These are phyloP conservation scores for Coendou prehensilis DNA, from an alignment of 2,797 vertebrate species.

Conservation along the genomic window DNA sequence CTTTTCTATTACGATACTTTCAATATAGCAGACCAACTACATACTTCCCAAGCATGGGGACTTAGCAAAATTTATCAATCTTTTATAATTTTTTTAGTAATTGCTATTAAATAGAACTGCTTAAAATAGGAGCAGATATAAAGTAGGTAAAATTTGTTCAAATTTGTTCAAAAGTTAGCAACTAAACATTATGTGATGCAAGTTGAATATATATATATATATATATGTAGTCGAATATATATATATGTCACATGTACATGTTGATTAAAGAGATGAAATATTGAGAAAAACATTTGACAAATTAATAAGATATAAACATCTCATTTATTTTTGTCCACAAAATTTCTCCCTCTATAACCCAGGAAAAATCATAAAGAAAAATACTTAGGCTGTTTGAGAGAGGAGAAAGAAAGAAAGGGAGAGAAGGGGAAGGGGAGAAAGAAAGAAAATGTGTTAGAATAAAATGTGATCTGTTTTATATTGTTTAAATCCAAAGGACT, in stretches of 20 bases:
- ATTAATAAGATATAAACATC: neutral
- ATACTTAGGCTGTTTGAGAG: neutral
- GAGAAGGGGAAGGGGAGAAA: neutral
- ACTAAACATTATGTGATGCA: neutral
- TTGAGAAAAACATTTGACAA: constrained; percentile 1
- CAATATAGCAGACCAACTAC: neutral
- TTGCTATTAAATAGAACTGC: neutral
- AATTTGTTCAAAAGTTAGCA: constrained; percentile 23
- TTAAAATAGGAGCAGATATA: constrained; percentile 27
- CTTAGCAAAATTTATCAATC: neutral
- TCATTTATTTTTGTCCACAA: neutral
- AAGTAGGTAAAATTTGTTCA: constrained; percentile 15
- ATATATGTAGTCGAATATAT: too few species aligned
- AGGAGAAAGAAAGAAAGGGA: neutral
- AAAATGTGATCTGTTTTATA: neutral
- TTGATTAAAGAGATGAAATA: neutral
- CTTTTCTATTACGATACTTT: neutral
- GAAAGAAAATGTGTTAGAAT: neutral
- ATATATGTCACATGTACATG: neutral
- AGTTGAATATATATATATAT: neutral
- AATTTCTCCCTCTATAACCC: neutral
- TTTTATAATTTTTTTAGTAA: constrained; percentile 5
- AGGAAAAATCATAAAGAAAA: neutral
- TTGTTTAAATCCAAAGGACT: neutral
- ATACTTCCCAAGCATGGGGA: neutral